Percentiles rank a stretch among this genome's conserved stretches.
These are phyloP conservation scores for Cephus nigrinus DNA, from an alignment of 2,888 invertebrate species.

Conservation along the genomic window DNA sequence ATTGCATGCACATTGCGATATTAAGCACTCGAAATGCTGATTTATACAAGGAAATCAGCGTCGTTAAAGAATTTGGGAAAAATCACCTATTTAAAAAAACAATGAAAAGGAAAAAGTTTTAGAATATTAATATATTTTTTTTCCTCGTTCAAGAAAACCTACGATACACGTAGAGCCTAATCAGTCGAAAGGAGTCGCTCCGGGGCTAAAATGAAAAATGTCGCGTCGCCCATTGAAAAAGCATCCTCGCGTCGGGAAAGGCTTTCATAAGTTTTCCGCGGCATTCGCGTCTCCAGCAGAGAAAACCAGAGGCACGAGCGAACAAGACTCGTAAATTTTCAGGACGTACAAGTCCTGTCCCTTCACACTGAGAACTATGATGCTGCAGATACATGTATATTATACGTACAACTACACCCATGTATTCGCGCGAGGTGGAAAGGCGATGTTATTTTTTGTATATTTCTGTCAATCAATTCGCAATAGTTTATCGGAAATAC, in stretches of 20 bases:
- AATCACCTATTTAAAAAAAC: no score
- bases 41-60: not conserved
- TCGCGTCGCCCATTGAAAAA: conserved; percentile 42
- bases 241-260: conserved; percentile 30
- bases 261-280: conserved; percentile 29
- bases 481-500: not conserved
- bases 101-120: not conserved
- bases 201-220: conserved; percentile 36
- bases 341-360: conserved; percentile 18
- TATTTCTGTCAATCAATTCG: conserved; percentile 11
- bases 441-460: conserved; percentile 28
- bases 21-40: not conserved
- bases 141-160: not conserved
- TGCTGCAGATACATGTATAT: not conserved
- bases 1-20: not conserved
- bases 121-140: not conserved
- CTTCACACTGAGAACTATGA: not conserved
- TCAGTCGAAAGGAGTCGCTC: not conserved
- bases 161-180: not conserved
- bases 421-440: not conserved
- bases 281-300: not conserved
- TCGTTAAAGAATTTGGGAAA: not conserved
- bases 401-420: not conserved
- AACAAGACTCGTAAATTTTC: conserved; percentile 53
- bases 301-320: conserved; percentile 27